A percentile compares a stretch with the other conserved stretches of the same genome.
phyloP scores from a whole-genome alignment of 2,888 invertebrate genomes.

The Eulithis testata region DNA sequence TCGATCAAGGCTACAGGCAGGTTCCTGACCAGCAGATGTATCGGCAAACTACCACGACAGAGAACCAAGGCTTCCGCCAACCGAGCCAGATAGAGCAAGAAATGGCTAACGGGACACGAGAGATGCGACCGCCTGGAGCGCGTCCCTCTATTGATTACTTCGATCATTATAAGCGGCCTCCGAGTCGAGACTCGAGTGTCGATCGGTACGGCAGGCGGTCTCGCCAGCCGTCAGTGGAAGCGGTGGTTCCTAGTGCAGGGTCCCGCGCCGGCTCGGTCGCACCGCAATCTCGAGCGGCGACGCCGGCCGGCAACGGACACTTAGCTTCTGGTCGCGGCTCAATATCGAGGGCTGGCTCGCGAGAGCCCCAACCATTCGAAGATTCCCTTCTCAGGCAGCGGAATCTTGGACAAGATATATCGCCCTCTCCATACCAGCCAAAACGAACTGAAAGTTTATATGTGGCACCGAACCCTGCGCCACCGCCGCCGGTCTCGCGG shows the following conservation, averaged over 20 bases:
- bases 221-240: conserved; percentile 92
- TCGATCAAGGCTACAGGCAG: conserved; percentile 78
- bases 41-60: conserved; percentile 49
- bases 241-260: conserved; percentile 82
- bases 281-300: conserved; percentile 80
- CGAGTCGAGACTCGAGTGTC: conserved; percentile 94
- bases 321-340: conserved; percentile 86
- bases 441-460: conserved; percentile 96
- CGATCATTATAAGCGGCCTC: conserved; percentile 96
- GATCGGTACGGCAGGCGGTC: conserved; percentile 92
- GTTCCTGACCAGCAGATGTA: conserved; percentile 58
- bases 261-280: conserved; percentile 89
- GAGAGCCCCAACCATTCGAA: conserved; percentile 89
- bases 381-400: conserved; percentile 92
- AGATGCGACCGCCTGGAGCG: conserved; percentile 66
- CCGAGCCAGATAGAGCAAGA: conserved; percentile 72
- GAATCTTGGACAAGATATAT: conserved; percentile 94
- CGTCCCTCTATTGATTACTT: conserved; percentile 93
- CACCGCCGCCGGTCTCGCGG: conserved; percentile 75
- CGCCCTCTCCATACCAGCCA: conserved; percentile 94
- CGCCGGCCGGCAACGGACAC: conserved; percentile 87
- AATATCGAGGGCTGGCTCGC: conserved; percentile 75
- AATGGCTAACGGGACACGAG: conserved; percentile 67
- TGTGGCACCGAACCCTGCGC: conserved; percentile 81
- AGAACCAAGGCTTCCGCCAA: conserved; percentile 50